These are phyloP conservation scores for Apogon hyalosoma DNA, from an alignment of 2,797 vertebrate genomes.

Conservation along the genomic window DNA sequence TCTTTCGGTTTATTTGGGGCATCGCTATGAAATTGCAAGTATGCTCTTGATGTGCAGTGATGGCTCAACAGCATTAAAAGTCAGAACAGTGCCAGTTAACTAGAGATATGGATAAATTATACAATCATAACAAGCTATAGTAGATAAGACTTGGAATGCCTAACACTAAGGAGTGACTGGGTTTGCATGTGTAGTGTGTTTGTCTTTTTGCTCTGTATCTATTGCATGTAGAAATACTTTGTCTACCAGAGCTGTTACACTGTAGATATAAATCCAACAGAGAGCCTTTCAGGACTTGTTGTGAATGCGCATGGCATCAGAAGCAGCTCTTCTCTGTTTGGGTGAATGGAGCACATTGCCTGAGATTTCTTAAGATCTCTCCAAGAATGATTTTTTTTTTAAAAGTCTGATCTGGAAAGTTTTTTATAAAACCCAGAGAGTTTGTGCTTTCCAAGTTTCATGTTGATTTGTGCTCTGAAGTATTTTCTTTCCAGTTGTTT, in stretches of 20 bases:
- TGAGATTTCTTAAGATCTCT: constrained; percentile 61
- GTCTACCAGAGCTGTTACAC: constrained; percentile 22
- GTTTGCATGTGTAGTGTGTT: constrained; percentile 4
- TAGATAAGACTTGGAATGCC: neutral
- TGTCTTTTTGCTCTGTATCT: constrained; percentile 23
- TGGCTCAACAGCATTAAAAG: neutral
- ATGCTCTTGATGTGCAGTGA: neutral
- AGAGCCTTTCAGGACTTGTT: constrained; percentile 55
- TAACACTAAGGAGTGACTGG: constrained; percentile 4
- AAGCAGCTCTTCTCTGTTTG: constrained; percentile 52
- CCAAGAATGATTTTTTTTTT: constrained; percentile 49
- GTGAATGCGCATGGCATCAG: constrained; percentile 58
- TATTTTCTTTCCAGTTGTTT: constrained; percentile 30
- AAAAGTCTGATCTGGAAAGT: constrained; percentile 45
- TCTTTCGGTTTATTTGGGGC: constrained; percentile 1
- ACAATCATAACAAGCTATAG: neutral
- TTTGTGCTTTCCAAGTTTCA: constrained; percentile 55
- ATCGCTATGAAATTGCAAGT: constrained; percentile 15
- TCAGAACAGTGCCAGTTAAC: constrained; percentile 3
- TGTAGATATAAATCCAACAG: constrained; percentile 24
- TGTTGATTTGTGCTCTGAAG: constrained; percentile 44
- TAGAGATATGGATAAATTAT: constrained; percentile 10
- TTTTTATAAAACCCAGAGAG: constrained; percentile 53
- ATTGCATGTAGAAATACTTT: constrained; percentile 34
- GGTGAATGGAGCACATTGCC: constrained; percentile 39